Evolutionary conservation across 2,113 vertebrate genomes (phyloP), one percentile per base, ranked within the genome.

Genomic region (Echinops telfairi): DNA sequence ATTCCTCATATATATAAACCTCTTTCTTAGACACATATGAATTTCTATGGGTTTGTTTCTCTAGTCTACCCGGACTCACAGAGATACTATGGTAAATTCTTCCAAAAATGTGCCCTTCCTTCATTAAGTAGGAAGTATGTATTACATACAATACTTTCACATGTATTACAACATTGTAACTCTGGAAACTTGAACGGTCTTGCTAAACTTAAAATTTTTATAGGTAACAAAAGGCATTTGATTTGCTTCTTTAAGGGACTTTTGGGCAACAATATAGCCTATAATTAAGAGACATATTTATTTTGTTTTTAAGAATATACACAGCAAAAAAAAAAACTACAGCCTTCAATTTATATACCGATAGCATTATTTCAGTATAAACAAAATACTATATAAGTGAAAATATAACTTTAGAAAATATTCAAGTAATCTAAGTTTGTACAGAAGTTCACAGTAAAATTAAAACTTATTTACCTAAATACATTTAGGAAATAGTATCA

Each of bases 161-260:
- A 43, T 11, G 12, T 53, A 76, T 83, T 20, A 38, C 22, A 78
- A 62, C 40, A 53, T 9, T 58, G 4, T 20, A 87, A 78, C 1
- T 10, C 53, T 83, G 25, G 29, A 83, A 16, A 1, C 19, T 77
- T 94, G 29, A 88, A 43, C 83, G 60, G 0, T 93, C 86, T 89
- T 89, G 29, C 66, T 40, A 93, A 93, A 76, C 5, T 85, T 80
- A 81, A 88, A 58, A 70, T 86, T 9, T 92, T 71, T 93, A 70
- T 19, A 71, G 73, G 71, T 83, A 15, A 64, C n/a, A 83, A 5
- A 88, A 53, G 86, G 2, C 27, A 88, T 81, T 85, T 95, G 88
- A 84, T 27, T 62, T 4, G 79, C 14, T 82, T 31, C 15, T 12
- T 23, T 88, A 64, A 92, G 86, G 31, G 19, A 77, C 6, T 40